Evolutionary conservation across 2,113 vertebrate genomes (phyloP).

Genomic region (Sterna hirundo): DNA sequence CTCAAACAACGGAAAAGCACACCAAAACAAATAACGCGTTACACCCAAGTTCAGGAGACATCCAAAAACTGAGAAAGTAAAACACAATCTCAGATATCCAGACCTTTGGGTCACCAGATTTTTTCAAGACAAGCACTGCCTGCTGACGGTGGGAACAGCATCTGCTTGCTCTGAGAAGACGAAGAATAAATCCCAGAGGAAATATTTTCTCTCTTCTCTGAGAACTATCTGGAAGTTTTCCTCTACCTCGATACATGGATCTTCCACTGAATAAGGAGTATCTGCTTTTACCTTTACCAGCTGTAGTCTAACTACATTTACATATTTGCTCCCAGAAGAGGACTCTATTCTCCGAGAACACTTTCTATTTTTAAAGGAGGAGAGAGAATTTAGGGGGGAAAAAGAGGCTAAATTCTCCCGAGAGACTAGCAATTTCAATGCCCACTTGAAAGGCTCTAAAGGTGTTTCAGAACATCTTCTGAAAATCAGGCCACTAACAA

Average conservation of each 20-base stretch:
- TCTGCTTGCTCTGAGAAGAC: not conserved
- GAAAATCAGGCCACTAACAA: slow-evolving; percentile 28
- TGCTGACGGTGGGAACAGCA: not conserved
- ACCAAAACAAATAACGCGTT: not conserved
- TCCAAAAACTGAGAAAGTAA: not conserved
- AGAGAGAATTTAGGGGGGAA: not conserved
- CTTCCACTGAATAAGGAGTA: not conserved
- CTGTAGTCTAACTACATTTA: not conserved
- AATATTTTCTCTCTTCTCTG: not conserved
- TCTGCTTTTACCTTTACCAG: not conserved
- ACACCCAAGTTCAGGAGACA: not conserved
- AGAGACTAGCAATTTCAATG: not conserved
- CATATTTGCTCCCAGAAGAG: not conserved
- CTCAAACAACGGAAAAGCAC: not conserved
- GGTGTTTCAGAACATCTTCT: slow-evolving; percentile 52
- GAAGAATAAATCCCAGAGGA: not conserved
- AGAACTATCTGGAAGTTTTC: not conserved
- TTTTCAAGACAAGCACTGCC: not conserved
- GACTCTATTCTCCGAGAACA: not conserved
- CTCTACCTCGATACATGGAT: not conserved
- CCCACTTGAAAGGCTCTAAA: slow-evolving; percentile 54
- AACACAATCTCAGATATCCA: not conserved
- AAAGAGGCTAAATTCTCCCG: not conserved
- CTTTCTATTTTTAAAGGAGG: slow-evolving; percentile 22
- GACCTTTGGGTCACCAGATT: not conserved